Evolutionary conservation across 2,888 invertebrate species (phyloP).

Genomic region (Heteropelma amictum): DNA sequence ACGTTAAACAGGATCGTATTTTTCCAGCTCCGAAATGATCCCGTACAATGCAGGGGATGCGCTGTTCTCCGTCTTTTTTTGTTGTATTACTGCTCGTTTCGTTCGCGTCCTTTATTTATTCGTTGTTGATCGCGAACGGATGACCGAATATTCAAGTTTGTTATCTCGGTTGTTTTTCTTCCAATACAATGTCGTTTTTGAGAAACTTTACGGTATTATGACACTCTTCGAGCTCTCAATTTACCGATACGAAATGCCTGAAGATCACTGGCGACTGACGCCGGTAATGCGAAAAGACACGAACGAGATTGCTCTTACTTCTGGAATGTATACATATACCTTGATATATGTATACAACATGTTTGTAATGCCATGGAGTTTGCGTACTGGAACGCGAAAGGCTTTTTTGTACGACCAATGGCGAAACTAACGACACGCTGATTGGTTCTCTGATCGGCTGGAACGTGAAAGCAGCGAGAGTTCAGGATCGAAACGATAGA

Average conservation of each 20-base stretch:
- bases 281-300: constrained; percentile 44
- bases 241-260: constrained; percentile 49
- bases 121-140: neutral
- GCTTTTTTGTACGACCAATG: constrained; percentile 28
- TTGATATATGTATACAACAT: neutral
- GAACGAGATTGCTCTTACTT: constrained; percentile 29
- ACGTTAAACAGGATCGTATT: neutral
- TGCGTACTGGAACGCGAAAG: constrained; percentile 46
- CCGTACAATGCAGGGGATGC: neutral
- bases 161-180: neutral
- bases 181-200: neutral
- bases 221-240: constrained; percentile 9
- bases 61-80: neutral
- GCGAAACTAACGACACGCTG: neutral
- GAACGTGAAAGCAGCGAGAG: neutral
- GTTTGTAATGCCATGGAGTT: neutral
- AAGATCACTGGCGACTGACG: constrained; percentile 55
- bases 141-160: neutral
- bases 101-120: neutral
- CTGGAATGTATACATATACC: constrained; percentile 1
- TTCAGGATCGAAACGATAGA: constrained; percentile 4
- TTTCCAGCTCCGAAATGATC: neutral
- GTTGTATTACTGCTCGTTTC: neutral
- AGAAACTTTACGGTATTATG: constrained; percentile 11
- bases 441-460: constrained; percentile 23